These are phyloP conservation scores for Thereva unica DNA, from an alignment of 2,888 invertebrate species.

Conservation along the genomic window DNA sequence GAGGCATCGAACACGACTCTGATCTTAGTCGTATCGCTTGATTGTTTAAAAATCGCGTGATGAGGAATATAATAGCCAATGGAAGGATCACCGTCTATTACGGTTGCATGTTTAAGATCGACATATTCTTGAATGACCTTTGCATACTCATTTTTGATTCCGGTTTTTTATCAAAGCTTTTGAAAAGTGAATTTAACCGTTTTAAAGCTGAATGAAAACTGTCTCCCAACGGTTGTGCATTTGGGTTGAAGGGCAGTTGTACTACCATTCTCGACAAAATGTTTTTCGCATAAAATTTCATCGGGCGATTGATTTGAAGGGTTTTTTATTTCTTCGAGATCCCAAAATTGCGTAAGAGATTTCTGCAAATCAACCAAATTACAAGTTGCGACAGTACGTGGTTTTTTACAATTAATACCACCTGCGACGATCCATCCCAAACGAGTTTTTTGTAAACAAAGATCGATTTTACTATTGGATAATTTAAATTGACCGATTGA, in stretches of 20 bases:
- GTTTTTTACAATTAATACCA: too few species aligned
- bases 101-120: slow-evolving; percentile 8
- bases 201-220: too few species aligned
- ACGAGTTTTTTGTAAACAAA: too few species aligned
- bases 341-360: slow-evolving; percentile 6
- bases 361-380: too few species aligned
- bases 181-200: too few species aligned
- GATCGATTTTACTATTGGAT: slow-evolving; percentile 5
- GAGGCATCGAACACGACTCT: slow-evolving; percentile 10
- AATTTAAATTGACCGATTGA: slow-evolving; percentile 5
- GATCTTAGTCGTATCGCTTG: slow-evolving; percentile 4
- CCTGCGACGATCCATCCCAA: too few species aligned
- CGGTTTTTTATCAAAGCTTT: too few species aligned
- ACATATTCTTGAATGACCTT: not conserved
- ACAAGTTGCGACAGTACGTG: slow-evolving; percentile 3
- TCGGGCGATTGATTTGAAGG: slow-evolving; percentile 1
- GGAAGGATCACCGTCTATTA: slow-evolving; percentile 7
- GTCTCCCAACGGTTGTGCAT: too few species aligned
- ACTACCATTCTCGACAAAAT: slow-evolving; percentile 11
- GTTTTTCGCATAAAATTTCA: slow-evolving; percentile 6
- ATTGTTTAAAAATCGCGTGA: too few species aligned
- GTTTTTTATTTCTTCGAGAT: slow-evolving; percentile 6
- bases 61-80: slow-evolving; percentile 6
- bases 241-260: too few species aligned
- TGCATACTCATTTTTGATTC: too few species aligned